phyloP scores from a whole-genome alignment of 2,797 vertebrate genomes.

The Poecilia picta region DNA sequence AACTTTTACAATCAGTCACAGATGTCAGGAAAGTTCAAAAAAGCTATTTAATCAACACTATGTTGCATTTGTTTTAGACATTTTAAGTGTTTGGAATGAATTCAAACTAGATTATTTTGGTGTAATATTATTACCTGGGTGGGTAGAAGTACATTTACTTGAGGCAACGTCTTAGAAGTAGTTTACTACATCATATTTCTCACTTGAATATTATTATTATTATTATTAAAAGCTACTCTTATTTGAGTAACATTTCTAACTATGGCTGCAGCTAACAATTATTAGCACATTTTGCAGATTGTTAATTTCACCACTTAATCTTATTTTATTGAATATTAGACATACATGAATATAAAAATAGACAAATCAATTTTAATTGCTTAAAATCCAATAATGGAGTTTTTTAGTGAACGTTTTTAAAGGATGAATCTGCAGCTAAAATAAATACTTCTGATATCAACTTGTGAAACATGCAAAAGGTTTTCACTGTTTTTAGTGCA shows the following conservation, averaged over 20 bases:
- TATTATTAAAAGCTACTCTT: neutral
- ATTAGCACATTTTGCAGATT: neutral
- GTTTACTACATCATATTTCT: neutral
- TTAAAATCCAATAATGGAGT: no score
- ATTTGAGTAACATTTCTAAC: neutral
- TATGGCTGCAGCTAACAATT: neutral
- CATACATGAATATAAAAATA: no score
- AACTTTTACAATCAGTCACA: neutral
- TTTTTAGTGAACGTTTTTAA: no score
- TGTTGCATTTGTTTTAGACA: neutral
- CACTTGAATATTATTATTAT: no score
- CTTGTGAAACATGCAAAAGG: no score
- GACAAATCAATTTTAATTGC: no score
- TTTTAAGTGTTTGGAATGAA: neutral
- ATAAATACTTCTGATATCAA: no score
- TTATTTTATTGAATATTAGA: no score
- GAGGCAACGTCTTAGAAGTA: neutral
- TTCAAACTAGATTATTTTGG: neutral
- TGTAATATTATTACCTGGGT: neutral
- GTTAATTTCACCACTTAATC: no score
- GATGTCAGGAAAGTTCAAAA: neutral
- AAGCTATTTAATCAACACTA: neutral
- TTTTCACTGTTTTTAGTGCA: no score
- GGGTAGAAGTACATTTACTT: neutral
- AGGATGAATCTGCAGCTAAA: no score